Conservation (phyloP, 92 coral and sea anemone genomes). For the Palythoa heliodiscus region DNA sequence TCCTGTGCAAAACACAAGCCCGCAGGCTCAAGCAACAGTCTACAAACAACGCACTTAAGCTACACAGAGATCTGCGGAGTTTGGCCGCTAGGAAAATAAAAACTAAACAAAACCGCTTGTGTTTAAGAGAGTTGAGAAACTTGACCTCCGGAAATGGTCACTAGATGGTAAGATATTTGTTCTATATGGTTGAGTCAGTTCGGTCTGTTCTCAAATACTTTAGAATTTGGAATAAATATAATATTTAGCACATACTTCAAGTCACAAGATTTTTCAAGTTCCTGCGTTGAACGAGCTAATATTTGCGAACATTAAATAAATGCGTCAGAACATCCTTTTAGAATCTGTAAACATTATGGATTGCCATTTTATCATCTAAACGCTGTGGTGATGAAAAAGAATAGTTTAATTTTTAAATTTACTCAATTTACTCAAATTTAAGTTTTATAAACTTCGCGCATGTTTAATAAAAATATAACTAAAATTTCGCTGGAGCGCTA, state of each 20-base stretch:
- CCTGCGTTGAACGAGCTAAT: not conserved
- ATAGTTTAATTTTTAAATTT: not conserved
- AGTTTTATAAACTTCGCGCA: not conserved
- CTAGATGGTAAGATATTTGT: conserved; percentile 9
- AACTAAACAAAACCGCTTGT: conserved; percentile 9
- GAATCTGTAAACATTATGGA: not conserved
- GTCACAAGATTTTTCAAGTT: not conserved
- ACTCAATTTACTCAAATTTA: not conserved
- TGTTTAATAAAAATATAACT: not conserved
- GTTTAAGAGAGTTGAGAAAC: conserved; percentile 5
- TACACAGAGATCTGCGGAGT: not conserved
- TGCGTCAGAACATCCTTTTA: not conserved
- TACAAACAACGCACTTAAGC: not conserved
- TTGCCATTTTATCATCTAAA: not conserved
- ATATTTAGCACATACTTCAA: conserved; percentile 18
- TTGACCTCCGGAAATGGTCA: conserved; percentile 41
- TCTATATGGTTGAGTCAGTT: not conserved
- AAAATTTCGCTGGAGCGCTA: not conserved
- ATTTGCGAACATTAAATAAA: not conserved
- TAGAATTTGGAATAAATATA: not conserved
- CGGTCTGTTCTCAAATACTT: conserved; percentile 27
- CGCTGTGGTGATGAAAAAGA: not conserved
- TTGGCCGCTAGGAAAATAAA: conserved; percentile 2
- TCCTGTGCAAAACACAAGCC: conserved; percentile 12
- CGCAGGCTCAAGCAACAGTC: not conserved